Percentiles rank a stretch among this genome's conserved stretches.
Evolutionary conservation across 1,140 invertebrate genomes (phyloP).

Genomic region (Brachionus paranguensis): DNA sequence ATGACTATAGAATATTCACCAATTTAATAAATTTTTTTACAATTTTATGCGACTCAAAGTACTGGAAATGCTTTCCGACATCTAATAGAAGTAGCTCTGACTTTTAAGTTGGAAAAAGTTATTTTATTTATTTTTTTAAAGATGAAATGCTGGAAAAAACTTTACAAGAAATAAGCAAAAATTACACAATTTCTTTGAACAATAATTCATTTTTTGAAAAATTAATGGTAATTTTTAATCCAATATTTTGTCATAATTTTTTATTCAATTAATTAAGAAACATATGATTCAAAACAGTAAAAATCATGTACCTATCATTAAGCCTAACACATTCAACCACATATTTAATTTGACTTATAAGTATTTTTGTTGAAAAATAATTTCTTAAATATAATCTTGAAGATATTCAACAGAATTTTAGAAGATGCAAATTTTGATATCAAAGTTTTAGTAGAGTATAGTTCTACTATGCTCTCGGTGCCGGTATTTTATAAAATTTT

Average conservation of each 20-base stretch:
- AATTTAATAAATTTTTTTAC: background rate
- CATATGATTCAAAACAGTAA: background rate
- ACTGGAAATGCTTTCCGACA: conserved; percentile 5
- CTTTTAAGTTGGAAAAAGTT: background rate
- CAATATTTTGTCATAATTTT: background rate
- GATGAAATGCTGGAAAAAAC: conserved; percentile 29
- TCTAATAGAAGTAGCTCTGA: background rate
- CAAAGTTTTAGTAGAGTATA: background rate
- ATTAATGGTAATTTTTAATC: background rate
- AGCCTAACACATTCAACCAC: background rate
- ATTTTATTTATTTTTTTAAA: background rate
- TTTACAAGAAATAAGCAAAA: conserved; percentile 15
- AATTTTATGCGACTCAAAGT: background rate
- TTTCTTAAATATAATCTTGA: background rate
- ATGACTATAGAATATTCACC: background rate
- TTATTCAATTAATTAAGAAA: background rate
- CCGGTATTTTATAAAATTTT: background rate
- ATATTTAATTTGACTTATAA: background rate
- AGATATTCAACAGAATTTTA: background rate
- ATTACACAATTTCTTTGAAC: background rate
- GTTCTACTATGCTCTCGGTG: background rate
- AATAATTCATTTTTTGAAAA: background rate
- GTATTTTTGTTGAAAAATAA: background rate
- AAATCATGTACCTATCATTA: background rate
- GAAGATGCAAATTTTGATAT: background rate